These are phyloP conservation scores for Danio rerio DNA, from an alignment of 2,113 vertebrate genomes.

Conservation along the genomic window DNA sequence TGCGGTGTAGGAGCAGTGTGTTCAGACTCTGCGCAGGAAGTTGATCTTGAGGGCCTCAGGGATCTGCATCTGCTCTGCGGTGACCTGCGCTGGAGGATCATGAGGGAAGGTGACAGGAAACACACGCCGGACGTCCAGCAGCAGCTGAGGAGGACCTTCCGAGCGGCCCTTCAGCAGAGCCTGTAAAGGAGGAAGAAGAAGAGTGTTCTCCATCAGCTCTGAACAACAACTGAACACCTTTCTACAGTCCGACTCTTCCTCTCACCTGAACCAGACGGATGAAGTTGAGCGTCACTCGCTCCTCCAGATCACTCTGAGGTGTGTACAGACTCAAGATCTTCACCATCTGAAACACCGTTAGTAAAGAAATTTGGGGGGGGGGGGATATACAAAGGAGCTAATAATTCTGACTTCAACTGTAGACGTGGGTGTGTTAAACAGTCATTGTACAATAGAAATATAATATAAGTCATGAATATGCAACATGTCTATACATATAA, in stretches of 20 bases:
- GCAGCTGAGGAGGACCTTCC: constrained; percentile 68
- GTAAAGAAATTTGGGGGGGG: too few species aligned
- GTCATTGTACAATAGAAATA: too few species aligned
- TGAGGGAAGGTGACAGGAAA: constrained; percentile 79
- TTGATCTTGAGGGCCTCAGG: constrained; percentile 73
- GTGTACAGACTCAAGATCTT: constrained; percentile 77
- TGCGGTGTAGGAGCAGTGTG: too few species aligned
- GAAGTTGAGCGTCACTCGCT: constrained; percentile 75
- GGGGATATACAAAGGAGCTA: too few species aligned
- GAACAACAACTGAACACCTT: too few species aligned
- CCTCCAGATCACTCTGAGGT: constrained; percentile 73
- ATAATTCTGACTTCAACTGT: too few species aligned
- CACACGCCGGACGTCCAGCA: constrained; percentile 73
- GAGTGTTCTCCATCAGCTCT: too few species aligned
- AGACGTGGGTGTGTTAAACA: too few species aligned
- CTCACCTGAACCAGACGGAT: constrained; percentile 77
- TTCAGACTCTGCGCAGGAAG: constrained; percentile 72
- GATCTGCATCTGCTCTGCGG: constrained; percentile 68
- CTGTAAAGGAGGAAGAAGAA: constrained; percentile 53
- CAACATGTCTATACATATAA: too few species aligned
- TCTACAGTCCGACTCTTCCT: background rate
- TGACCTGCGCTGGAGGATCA: constrained; percentile 49
- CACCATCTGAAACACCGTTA: constrained; percentile 70
- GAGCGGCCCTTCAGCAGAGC: constrained; percentile 69
- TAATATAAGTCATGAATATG: too few species aligned